Evolutionary conservation across 1,140 invertebrate species (phyloP), one percentile per base, ranked within the genome.

Genomic region (Micrasema longulum): DNA sequence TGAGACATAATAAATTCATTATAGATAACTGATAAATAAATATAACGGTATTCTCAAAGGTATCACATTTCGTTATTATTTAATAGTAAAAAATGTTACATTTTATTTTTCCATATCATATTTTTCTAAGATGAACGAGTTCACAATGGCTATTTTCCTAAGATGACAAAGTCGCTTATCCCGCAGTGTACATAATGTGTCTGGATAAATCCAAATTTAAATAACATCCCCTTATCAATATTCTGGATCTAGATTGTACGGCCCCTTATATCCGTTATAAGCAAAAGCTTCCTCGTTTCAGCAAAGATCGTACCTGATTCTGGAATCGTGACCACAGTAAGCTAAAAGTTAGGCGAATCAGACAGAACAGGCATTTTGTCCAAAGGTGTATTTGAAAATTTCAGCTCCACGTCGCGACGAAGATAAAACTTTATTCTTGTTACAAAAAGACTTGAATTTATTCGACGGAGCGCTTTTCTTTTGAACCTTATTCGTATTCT

Each of bases 141-240:
- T 14, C n/a, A 23, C 23, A 53, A 53, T 53, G 22, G 23, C 50
- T 20, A 53, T 53, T 12, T 53, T 53, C 23, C 43, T 45, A 64
- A 26, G 43, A 23, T 64, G 60, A 18, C 10, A 47, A 64, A 64
- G 22, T 47, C 43, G 60, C 47, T 64, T 26, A 64, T 1, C 60
- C 43, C 60, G 16, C 35, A 14, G 43, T 41, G 41, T 26, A 18
- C 60, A 41, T 60, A 53, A 53, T 60, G 55, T 64, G 60, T 47
- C 60, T 64, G 43, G 43, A 31, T 23, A 41, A 64, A 20, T 64
- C 23, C 36, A 64, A 64, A 64, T 64, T 64, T 64, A 64, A 64
- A 64, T 64, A 45, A 64, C 41, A 64, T 47, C 31, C 60, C 60
- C 60, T 57, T 64, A 64, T 64, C 60, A 64, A 64, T 64, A 64